These are phyloP conservation scores for Sinocyclocheilus anophthalmus DNA, from an alignment of 2,113 vertebrate genomes.

Conservation along the genomic window DNA sequence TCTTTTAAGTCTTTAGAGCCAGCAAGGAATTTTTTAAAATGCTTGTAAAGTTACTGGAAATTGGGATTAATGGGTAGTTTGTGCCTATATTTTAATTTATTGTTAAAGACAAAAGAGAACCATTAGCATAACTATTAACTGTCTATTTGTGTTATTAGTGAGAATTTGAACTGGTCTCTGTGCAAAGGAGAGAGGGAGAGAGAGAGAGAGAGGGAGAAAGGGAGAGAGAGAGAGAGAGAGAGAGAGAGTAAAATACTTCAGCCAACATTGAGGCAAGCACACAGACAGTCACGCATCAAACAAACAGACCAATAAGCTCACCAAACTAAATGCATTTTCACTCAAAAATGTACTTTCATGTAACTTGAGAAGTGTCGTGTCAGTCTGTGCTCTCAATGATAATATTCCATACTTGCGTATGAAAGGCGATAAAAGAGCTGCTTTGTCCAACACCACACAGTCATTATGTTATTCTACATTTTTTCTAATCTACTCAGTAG, in stretches of 20 bases:
- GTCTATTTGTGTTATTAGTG: background rate
- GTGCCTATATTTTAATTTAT: background rate
- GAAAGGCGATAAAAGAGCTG: background rate
- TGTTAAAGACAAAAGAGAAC: background rate
- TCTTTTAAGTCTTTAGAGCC: background rate
- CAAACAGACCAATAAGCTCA: background rate
- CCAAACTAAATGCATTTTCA: background rate
- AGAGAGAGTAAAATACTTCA: background rate
- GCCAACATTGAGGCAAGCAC: constrained; percentile 2
- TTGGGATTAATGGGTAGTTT: background rate
- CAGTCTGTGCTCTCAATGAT: background rate
- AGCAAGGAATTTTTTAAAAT: background rate
- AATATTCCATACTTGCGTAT: background rate
- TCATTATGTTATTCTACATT: background rate
- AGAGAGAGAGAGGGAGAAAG: no score
- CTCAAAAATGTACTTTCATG: background rate
- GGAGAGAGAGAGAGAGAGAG: background rate
- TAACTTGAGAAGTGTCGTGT: background rate
- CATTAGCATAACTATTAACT: background rate
- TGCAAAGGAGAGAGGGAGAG: background rate
- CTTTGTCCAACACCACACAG: background rate
- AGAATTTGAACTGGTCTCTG: background rate
- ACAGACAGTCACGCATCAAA: constrained; percentile 21
- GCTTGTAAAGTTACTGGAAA: background rate
- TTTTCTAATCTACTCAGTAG: background rate